Evolutionary conservation across 2,888 invertebrate genomes (phyloP).

Genomic region (Geophilus truncorum): DNA sequence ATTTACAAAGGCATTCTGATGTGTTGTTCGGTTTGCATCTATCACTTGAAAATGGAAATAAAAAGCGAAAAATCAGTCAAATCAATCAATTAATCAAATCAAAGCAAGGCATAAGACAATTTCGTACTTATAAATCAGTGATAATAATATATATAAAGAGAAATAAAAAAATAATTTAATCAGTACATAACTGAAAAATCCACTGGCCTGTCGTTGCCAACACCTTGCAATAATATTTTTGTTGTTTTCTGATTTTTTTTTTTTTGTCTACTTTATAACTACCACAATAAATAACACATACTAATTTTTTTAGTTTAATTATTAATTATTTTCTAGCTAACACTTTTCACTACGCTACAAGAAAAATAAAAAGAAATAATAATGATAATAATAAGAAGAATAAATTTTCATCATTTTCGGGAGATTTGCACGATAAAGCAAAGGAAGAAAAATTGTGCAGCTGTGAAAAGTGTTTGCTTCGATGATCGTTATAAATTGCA

Average conservation of each 20-base stretch:
- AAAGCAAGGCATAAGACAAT: not conserved
- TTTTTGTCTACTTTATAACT: not conserved
- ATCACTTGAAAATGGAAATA: not conserved
- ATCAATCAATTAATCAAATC: not conserved
- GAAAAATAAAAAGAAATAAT: not conserved
- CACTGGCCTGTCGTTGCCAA: constrained; percentile 5
- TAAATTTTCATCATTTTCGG: not conserved
- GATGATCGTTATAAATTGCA: not conserved
- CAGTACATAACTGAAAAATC: not conserved
- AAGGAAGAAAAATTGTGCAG: not conserved
- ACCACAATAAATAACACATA: constrained; percentile 19
- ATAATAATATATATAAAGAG: not conserved
- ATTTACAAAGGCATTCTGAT: constrained; percentile 27
- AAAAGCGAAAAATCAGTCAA: not conserved
- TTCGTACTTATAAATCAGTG: not conserved
- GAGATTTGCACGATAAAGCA: not conserved
- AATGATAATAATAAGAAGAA: too few species aligned
- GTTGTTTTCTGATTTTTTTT: not conserved
- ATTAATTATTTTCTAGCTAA: not conserved
- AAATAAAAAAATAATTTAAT: not conserved
- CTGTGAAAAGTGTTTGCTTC: constrained; percentile 18
- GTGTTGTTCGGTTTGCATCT: constrained; percentile 23
- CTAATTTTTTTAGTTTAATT: not conserved
- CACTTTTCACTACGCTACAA: constrained; percentile 25
- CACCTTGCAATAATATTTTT: not conserved